Percentiles rank a stretch among this genome's conserved stretches.
phyloP scores from a whole-genome alignment of 1,140 invertebrate species.

The Laupala kohalensis region DNA sequence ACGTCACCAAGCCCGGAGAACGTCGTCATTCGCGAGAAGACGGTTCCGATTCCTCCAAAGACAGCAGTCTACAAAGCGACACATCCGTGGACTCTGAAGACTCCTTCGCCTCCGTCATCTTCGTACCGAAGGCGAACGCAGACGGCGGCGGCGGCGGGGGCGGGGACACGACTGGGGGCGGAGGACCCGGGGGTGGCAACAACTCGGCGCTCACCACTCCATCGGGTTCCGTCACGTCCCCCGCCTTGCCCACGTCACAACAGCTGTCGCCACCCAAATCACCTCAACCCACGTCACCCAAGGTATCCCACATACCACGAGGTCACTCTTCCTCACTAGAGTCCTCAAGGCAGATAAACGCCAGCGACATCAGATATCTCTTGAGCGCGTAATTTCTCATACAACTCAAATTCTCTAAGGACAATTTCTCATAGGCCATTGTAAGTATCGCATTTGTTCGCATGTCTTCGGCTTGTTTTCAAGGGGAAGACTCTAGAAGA shows the following conservation, averaged over 20 bases:
- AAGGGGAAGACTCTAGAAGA: too few relatives aligned
- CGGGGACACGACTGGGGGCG: slow-evolving; percentile 79
- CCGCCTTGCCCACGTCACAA: slow-evolving; percentile 30
- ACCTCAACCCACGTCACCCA: slow-evolving; percentile 31
- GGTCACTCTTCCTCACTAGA: too few relatives aligned
- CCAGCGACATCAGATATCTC: too few relatives aligned
- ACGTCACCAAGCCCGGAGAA: slow-evolving; percentile 29
- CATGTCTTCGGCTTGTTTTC: too few relatives aligned
- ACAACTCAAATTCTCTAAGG: too few relatives aligned
- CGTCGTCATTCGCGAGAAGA: slow-evolving; percentile 61
- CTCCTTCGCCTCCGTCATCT: slow-evolving; percentile 82
- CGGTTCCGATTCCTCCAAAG: slow-evolving; percentile 80
- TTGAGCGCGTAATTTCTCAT: too few relatives aligned
- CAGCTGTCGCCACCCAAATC: slow-evolving; percentile 27
- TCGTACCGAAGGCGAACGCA: slow-evolving; percentile 53
- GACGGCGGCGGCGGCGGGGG: slow-evolving; percentile 48
- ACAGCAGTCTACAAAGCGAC: slow-evolving; percentile 81
- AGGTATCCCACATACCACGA: too few relatives aligned
- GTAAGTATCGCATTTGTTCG: too few relatives aligned
- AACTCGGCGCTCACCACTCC: slow-evolving; percentile 86
- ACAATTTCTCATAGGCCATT: too few relatives aligned
- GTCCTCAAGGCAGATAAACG: too few relatives aligned
- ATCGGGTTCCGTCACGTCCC: slow-evolving; percentile 77
- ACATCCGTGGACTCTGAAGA: slow-evolving; percentile 87
- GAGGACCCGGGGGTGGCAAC: slow-evolving; percentile 83